Base-by-base conservation (phyloP, 2,888 invertebrate genomes). In the Scelioninae gen. 2 region DNA sequence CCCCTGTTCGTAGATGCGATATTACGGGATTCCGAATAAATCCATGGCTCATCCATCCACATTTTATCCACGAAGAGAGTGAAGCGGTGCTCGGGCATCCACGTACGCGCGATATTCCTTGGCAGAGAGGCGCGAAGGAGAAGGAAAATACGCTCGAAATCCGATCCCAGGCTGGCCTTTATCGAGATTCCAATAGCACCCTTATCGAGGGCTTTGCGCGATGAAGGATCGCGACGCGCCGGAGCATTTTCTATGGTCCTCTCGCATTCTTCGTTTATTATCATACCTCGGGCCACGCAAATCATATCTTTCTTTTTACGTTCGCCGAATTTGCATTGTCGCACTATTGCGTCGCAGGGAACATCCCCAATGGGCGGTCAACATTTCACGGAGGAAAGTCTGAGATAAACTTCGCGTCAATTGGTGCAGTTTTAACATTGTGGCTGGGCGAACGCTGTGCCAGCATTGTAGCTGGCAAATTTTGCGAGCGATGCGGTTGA, bases 151-250 rank as follows among this genome's bases (percentile, higher is more conserved):
- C 77, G 81, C 79, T 80, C 83, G 81, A 82, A 84, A 85, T 85
- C 83, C 82, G 81, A 85, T 84, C 81, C 78, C 76, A 72, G 77
- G 78, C 76, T 77, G 77, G 74, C 77, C 79, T 78, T 83, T 80
- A 84, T 85, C 85, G 83, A 84, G 85, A 85, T 84, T 85, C 85
- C 85, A 85, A 85, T 85, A 84, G 81, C 81, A 78, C 81, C 81
- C 82, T 85, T 85, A 85, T 85, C 85, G 81, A 77, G 78, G 84
- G 84, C 84, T 85, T 85, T 85, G 83, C 82, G 78, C 81, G 84
- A 84, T 84, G 85, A 85, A 79, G 83, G 81, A 85, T 85, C 81
- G 82, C 80, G 77, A 81, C 80, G 76, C 78, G 80, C 65, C 79
- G 75, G 78, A 77, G 73, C 81, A 80, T 82, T 83, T 82, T 82